Conservation (phyloP, 1,140 invertebrate species). For the Sinonovacula constricta region DNA sequence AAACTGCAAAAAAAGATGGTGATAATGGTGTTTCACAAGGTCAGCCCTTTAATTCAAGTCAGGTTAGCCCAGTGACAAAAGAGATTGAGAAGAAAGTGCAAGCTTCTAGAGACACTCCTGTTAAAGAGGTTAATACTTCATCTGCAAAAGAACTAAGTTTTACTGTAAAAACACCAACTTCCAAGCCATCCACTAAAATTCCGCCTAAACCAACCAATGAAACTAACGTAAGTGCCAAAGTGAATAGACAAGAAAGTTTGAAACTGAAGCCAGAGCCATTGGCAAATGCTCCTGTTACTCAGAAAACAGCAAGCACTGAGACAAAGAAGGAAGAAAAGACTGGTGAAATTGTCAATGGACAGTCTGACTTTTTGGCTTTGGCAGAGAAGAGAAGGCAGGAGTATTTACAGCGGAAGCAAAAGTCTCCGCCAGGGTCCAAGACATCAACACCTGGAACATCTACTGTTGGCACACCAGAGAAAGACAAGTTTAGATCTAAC, state of each 20-base stretch:
- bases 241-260: slow-evolving; percentile 7
- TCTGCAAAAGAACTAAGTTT: not conserved
- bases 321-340: slow-evolving; percentile 39
- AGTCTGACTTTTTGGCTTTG: slow-evolving; percentile 67
- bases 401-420: slow-evolving; percentile 66
- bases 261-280: slow-evolving; percentile 28
- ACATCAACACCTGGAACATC: slow-evolving; percentile 33
- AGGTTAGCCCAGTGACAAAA: slow-evolving; percentile 23
- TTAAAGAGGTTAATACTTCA: not conserved
- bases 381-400: slow-evolving; percentile 73
- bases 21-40: slow-evolving; percentile 2
- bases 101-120: not conserved
- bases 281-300: slow-evolving; percentile 10
- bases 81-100: not conserved
- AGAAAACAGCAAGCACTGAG: slow-evolving; percentile 14
- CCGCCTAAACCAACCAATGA: slow-evolving; percentile 11
- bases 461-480: slow-evolving; percentile 46
- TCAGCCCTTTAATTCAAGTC: slow-evolving; percentile 6
- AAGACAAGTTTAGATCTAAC: slow-evolving; percentile 18
- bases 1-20: slow-evolving; percentile 45
- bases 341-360: slow-evolving; percentile 32
- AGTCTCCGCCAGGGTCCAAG: slow-evolving; percentile 51
- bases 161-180: not conserved
- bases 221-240: slow-evolving; percentile 16
- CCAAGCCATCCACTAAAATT: slow-evolving; percentile 7